A percentile compares a stretch with the other conserved stretches of the same genome.
These are phyloP conservation scores for Pocillopora verrucosa DNA, from an alignment of 64 coral and sea anemone species.

Conservation along the genomic window DNA sequence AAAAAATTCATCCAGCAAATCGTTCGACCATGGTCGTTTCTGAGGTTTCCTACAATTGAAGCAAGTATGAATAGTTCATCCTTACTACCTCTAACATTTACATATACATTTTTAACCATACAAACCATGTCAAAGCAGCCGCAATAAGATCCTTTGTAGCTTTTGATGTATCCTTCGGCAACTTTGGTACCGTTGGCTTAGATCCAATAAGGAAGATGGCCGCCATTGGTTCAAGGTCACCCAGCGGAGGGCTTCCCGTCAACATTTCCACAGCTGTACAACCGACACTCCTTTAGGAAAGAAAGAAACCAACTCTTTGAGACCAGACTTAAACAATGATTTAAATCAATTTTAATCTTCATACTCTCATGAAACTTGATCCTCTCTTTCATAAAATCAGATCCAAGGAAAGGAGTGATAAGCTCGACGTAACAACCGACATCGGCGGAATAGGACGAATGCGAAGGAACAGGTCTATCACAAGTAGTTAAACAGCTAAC, in stretches of 20 bases:
- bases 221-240: background rate
- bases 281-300: slow-evolving; percentile 2
- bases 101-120: background rate
- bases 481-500: too few species aligned
- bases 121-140: slow-evolving; percentile 6
- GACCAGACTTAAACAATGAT: too few species aligned
- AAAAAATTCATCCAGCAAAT: background rate
- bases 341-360: too few species aligned
- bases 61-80: too few species aligned
- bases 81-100: too few species aligned
- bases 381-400: too few species aligned
- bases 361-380: too few species aligned
- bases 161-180: background rate
- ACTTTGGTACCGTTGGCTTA: background rate
- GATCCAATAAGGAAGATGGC: background rate
- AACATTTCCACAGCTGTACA: slow-evolving; percentile 18
- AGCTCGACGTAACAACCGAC: too few species aligned
- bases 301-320: background rate
- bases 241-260: background rate
- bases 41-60: background rate
- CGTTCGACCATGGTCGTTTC: background rate
- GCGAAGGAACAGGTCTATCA: too few species aligned
- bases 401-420: too few species aligned
- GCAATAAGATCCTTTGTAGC: background rate
- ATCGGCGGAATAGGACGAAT: too few species aligned